These are phyloP conservation scores for Crotalus viridis DNA, from an alignment of 2,113 vertebrate genomes.

Conservation along the genomic window DNA sequence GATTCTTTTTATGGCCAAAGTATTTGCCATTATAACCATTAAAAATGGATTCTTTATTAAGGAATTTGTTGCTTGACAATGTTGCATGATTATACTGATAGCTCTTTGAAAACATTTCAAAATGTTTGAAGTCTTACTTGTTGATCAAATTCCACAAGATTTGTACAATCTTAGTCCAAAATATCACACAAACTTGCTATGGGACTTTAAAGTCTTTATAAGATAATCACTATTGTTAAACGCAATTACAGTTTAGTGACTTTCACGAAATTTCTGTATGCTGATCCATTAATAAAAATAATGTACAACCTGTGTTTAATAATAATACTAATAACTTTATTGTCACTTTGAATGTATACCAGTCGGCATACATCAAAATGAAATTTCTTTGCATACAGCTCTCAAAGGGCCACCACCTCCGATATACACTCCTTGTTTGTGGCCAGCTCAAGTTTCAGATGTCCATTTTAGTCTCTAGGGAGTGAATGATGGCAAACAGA, in stretches of 20 bases:
- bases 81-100: not conserved
- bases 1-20: not conserved
- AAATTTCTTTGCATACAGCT: no score
- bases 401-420: no score
- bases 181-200: not conserved
- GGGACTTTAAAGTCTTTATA: not conserved
- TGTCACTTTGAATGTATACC: no score
- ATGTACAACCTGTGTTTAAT: not conserved
- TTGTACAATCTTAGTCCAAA: not conserved
- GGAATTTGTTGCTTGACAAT: not conserved
- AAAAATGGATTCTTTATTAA: not conserved
- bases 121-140: not conserved
- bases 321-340: no score
- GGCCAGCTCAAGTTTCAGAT: no score
- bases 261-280: not conserved
- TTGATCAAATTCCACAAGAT: not conserved
- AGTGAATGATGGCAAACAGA: no score
- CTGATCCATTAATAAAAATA: no score
- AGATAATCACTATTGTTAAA: not conserved
- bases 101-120: not conserved
- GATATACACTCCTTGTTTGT: no score
- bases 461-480: no score
- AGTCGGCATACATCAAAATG: no score
- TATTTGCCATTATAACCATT: not conserved
- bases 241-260: not conserved